Conservation (phyloP, 1,140 invertebrate species). For the Choristoneura fumiferana region DNA sequence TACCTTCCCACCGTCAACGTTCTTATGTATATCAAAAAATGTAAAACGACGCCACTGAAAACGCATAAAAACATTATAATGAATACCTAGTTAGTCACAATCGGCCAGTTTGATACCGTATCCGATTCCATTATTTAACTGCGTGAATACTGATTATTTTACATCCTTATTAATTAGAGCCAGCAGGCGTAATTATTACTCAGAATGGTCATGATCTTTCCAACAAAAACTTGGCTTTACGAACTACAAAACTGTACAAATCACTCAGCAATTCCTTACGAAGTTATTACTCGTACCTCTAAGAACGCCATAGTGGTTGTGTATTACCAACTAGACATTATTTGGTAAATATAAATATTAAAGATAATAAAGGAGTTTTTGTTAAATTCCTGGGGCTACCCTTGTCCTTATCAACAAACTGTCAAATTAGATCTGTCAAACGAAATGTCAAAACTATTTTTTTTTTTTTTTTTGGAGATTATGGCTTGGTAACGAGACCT, state of each 20-base stretch:
- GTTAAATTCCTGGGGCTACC: not conserved
- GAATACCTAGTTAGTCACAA: not conserved
- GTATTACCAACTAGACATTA: conserved; percentile 13
- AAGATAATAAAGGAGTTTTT: not conserved
- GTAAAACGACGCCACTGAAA: conserved; percentile 93
- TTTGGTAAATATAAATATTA: too few species aligned
- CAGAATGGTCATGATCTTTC: not conserved
- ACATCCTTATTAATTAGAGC: not conserved
- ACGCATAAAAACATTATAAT: conserved; percentile 26
- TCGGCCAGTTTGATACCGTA: not conserved
- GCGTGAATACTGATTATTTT: not conserved
- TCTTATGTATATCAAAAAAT: conserved; percentile 92
- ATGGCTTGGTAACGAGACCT: too few species aligned
- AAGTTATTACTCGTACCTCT: conserved; percentile 40
- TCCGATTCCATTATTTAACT: not conserved
- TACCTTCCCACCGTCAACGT: conserved; percentile 86
- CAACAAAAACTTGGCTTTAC: not conserved
- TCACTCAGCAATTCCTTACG: not conserved
- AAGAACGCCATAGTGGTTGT: conserved; percentile 62
- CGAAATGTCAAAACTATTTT: too few species aligned
- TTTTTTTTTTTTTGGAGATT: too few species aligned
- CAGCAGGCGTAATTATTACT: conserved; percentile 1
- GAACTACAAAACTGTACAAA: not conserved
- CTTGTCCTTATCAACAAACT: conserved; percentile 18
- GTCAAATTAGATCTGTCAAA: not conserved